Percentiles rank a stretch among this genome's conserved stretches.
phyloP scores from a whole-genome alignment of 1,140 invertebrate species.

The Euura lappo region DNA sequence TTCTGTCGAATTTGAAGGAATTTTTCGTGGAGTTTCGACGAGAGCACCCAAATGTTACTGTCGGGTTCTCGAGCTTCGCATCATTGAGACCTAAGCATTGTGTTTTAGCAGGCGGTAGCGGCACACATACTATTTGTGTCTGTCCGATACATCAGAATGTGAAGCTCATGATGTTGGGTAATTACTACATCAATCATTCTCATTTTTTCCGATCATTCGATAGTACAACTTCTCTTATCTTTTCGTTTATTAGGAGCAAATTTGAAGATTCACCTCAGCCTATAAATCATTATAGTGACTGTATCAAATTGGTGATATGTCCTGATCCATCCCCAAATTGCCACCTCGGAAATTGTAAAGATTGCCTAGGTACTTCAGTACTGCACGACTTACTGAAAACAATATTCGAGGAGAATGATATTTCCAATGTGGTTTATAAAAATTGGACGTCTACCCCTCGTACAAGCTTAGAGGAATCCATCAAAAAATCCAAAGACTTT shows the following conservation, averaged over 20 bases:
- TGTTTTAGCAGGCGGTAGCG: slow-evolving; percentile 20
- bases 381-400: slow-evolving; percentile 6
- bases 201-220: too few species aligned
- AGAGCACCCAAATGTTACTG: slow-evolving; percentile 12
- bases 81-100: slow-evolving; percentile 17
- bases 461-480: slow-evolving; percentile 11
- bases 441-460: slow-evolving; percentile 18
- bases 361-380: slow-evolving; percentile 8
- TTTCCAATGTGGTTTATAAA: slow-evolving; percentile 18
- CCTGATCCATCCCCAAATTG: slow-evolving; percentile 1
- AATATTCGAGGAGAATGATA: slow-evolving; percentile 9
- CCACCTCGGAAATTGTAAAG: slow-evolving; percentile 3
- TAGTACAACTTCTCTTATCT: too few species aligned
- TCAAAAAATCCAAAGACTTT: slow-evolving; percentile 12
- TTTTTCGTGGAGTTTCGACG: slow-evolving; percentile 10
- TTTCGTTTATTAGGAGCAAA: not conserved
- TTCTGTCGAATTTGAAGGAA: slow-evolving; percentile 22
- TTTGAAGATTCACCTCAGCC: slow-evolving; percentile 8
- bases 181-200: too few species aligned
- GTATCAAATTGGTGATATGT: slow-evolving; percentile 9
- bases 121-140: too few species aligned
- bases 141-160: slow-evolving; percentile 19
- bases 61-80: slow-evolving; percentile 23
- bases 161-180: slow-evolving; percentile 23
- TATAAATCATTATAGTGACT: slow-evolving; percentile 14